Base-by-base conservation (phyloP, 2,113 vertebrate species). In the Percopsis transmontana region DNA sequence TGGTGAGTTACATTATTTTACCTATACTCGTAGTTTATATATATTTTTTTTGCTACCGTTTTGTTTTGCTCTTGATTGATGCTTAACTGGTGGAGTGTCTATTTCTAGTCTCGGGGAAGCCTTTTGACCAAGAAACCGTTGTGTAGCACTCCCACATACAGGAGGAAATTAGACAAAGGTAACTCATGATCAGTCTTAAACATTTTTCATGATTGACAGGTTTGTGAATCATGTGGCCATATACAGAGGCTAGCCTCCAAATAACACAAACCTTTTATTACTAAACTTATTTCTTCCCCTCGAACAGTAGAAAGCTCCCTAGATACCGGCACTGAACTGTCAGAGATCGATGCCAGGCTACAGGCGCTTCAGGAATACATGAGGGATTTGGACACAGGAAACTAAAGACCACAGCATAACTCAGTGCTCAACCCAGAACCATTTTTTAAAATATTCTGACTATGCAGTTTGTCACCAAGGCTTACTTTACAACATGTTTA, bases 291-390 rank as follows among this genome's bases (percentile, higher is more conserved):
- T 58, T 14, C 5, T 41, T 45, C 42, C 23, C 23, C 16, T 23
- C 1, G n/a, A 20, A 18, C 18, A n/a, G 0, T 85, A 97, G 96
- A 95, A 57, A 92, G 91, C 73, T 87, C 84, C 20, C 78, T 89
- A 0, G 91, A 95, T 45, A 88, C 91, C 0, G 91, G 91, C 0
- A 89, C 92, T 1, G 94, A 96, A 75, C 91, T 96, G 66, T 95
- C 95, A 0, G 96, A 97, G 80, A 96, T 98, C 0, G 95, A 98
- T 0, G 94, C 94, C 10, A 91, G 96, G 38, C 90, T 98, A 57
- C 94, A 94, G 84, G 96, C 95, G 0, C 88, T 98, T 68, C 96
- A 98, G 90, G 95, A 95, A 7, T 97, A 96, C 88, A 97, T 97
- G 95, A 93, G 91, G 68, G 93, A 92, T 42, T 86, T 98, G 70